Base-by-base conservation (phyloP, 2,888 invertebrate genomes). In the Glyphotaelius pellucidus region DNA sequence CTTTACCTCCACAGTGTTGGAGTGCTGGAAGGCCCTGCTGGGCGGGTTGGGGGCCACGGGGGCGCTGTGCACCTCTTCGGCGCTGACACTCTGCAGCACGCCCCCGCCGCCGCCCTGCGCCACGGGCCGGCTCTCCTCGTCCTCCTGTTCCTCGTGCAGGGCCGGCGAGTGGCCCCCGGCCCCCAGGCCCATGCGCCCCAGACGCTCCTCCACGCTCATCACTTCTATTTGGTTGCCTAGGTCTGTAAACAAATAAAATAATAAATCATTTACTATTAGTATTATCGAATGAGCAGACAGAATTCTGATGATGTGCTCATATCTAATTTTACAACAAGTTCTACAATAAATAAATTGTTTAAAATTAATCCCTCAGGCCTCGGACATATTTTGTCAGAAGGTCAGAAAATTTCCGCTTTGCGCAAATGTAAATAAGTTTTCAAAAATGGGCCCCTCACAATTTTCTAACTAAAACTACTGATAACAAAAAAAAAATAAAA, bases 221-320 rank as follows among this genome's bases (percentile, higher is more conserved):
- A 96, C 96, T 94, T 96, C 96, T 93, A 96, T 96, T 93, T 96
- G 96, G 94, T 96, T 96, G 79, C 96, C 96, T 94, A 96, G 94
- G 92, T 96, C 96, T 96, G 95, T 25, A 67, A 25, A 67, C 67
- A 67, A 67, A n/a, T 67, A 25, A 67, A n/a, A 86, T 30, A 47
- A 11, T n/a, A 14, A 86, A 47, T 47, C 38, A n/a, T 42, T 42
- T 25, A 30, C 11, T 42, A 12, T 42, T 42, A 42, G 11, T 12
- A 2, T 42, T 42, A 38, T 38, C 9, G 38, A 38, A 38, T 5
- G 38, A 38, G 38, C 4, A 38, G 38, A 9, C 38, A 38, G 7
- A 5, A 38, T 38, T 38, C 38, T 4, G 4, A 5, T 38, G 38
- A 7, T 38, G 42, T 42, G 42, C 42, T 42, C 1, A 5, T 12